These are phyloP conservation scores for Nanorana parkeri DNA, from an alignment of 2,113 vertebrate species.

Conservation along the genomic window DNA sequence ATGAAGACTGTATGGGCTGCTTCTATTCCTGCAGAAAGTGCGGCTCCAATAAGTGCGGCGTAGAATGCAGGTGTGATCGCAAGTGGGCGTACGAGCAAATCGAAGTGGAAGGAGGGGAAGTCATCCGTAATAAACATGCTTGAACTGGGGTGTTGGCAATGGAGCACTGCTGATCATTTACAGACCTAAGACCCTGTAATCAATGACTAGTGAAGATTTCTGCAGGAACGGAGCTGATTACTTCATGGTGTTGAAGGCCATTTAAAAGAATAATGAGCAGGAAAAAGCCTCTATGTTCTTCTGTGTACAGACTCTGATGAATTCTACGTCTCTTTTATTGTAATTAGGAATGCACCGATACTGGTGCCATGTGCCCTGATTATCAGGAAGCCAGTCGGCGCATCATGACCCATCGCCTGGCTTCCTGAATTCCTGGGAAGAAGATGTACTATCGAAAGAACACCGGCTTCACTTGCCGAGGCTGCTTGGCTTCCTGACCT, in stretches of 20 bases:
- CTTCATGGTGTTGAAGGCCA: background rate
- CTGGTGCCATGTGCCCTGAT: no score
- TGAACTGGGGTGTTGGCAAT: constrained; percentile 59
- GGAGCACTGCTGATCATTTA: background rate
- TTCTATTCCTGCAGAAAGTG: constrained; percentile 94
- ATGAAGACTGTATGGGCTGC: constrained; percentile 92
- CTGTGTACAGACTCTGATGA: no score
- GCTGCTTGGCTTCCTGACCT: no score
- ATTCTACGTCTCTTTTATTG: no score
- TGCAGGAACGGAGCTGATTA: background rate
- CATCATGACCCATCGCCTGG: no score
- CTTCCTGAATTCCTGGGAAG: no score
- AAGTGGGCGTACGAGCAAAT: constrained; percentile 98
- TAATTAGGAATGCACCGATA: no score
- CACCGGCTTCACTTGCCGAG: no score
- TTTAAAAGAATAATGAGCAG: background rate
- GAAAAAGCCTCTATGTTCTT: no score
- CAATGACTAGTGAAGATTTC: background rate
- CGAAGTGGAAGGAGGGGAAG: constrained; percentile 94
- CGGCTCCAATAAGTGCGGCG: constrained; percentile 88
- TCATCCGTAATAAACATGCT: constrained; percentile 90
- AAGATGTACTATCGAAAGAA: no score
- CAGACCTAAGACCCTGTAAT: background rate
- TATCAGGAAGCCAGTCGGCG: no score
- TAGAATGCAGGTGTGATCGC: constrained; percentile 93